Evolutionary conservation across 2,888 invertebrate genomes (phyloP).

Genomic region (Panopea generosa): DNA sequence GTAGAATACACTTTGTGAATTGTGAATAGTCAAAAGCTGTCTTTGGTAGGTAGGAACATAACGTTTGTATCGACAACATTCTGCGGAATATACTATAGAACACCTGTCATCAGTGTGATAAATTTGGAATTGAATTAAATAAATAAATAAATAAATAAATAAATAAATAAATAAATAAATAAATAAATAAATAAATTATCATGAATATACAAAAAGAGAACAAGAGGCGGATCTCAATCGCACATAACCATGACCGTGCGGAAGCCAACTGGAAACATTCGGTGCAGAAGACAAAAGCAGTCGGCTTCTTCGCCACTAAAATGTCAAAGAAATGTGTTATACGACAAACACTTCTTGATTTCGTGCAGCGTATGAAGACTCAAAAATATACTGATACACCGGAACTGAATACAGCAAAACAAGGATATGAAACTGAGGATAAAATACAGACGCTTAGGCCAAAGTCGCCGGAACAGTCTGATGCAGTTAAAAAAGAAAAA

Average conservation of each 20-base stretch:
- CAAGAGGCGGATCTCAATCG: too few relatives aligned
- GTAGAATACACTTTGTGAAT: too few relatives aligned
- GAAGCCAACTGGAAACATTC: conserved; percentile 19
- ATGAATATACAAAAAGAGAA: too few relatives aligned
- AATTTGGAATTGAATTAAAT: too few relatives aligned
- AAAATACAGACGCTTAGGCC: conserved; percentile 8
- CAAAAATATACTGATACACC: conserved; percentile 4
- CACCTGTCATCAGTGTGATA: too few relatives aligned
- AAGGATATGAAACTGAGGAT: conserved; percentile 3
- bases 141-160: too few relatives aligned
- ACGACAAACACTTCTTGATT: conserved; percentile 19
- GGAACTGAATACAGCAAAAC: conserved; percentile 14
- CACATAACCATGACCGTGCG: conserved; percentile 10
- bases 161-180: too few relatives aligned
- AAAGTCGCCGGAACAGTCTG: conserved; percentile 9
- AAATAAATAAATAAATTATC: too few relatives aligned
- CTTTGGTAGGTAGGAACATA: too few relatives aligned
- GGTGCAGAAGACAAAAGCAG: conserved; percentile 12
- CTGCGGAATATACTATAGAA: too few relatives aligned
- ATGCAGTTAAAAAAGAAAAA: neutral
- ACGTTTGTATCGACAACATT: too few relatives aligned
- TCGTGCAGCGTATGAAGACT: neutral
- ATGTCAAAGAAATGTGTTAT: conserved; percentile 21
- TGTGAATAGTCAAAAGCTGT: too few relatives aligned
- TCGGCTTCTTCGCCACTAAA: conserved; percentile 36